A percentile compares a stretch with the other conserved stretches of the same genome.
Evolutionary conservation across 2,113 vertebrate species (phyloP).

Genomic region (Rhinolophus sinicus): DNA sequence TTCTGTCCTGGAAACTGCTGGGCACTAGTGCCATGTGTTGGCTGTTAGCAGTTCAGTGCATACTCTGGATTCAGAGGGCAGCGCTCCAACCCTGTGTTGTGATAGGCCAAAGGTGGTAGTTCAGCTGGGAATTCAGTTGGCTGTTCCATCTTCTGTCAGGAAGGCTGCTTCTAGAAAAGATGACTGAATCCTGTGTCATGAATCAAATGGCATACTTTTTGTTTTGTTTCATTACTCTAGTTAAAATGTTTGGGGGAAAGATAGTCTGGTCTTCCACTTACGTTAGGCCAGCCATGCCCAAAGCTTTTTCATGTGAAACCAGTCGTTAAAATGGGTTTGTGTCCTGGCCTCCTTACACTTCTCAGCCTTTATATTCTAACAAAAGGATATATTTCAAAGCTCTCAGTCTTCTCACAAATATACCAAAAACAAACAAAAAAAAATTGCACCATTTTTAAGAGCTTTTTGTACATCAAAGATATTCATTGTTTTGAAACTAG

Average conservation of each 20-base stretch:
- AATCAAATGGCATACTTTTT: background rate
- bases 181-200: background rate
- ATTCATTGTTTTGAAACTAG: background rate
- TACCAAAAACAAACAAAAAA: background rate
- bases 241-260: background rate
- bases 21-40: background rate
- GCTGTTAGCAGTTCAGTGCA: accelerated
- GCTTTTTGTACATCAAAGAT: background rate
- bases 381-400: background rate
- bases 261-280: background rate
- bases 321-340: background rate
- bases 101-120: background rate
- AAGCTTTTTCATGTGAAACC: background rate
- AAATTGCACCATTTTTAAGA: background rate
- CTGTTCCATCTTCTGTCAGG: background rate
- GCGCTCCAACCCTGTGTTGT: too few species aligned
- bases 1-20: background rate
- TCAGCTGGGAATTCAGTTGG: background rate
- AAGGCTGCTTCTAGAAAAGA: background rate
- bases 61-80: background rate
- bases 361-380: background rate
- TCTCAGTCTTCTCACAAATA: background rate
- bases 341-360: background rate
- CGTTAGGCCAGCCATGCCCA: background rate
- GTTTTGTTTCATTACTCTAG: background rate